Evolutionary conservation across 2,797 vertebrate species (phyloP).

Genomic region (Nothura maculosa): DNA sequence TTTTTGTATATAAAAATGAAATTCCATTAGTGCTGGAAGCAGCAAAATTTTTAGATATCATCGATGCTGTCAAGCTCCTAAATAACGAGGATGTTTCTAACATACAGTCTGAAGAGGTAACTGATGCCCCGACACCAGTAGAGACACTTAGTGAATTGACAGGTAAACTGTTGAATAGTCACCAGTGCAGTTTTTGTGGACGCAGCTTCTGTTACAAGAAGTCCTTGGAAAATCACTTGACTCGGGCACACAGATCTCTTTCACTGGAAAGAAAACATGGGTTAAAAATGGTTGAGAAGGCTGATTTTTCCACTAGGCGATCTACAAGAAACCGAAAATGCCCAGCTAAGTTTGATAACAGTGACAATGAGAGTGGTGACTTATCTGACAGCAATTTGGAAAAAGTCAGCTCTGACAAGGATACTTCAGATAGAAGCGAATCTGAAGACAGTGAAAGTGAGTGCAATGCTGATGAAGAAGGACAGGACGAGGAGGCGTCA

Average conservation of each 20-base stretch:
- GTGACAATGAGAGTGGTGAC: conserved; percentile 75
- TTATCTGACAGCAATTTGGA: conserved; percentile 66
- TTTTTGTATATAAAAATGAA: conserved; percentile 88
- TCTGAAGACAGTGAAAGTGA: conserved; percentile 81
- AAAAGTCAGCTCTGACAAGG: conserved; percentile 69
- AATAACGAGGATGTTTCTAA: conserved; percentile 76
- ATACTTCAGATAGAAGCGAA: conserved; percentile 73
- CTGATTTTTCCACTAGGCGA: conserved; percentile 80
- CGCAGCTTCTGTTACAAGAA: conserved; percentile 86
- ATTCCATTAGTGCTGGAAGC: conserved; percentile 91
- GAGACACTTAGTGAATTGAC: conserved; percentile 70
- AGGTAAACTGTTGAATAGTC: conserved; percentile 74
- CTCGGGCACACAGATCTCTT: conserved; percentile 79
- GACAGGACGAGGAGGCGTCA: conserved; percentile 71
- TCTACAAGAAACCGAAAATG: conserved; percentile 89
- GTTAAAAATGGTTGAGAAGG: conserved; percentile 73
- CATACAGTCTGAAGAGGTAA: conserved; percentile 64
- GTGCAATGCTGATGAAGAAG: conserved; percentile 77
- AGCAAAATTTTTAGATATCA: conserved; percentile 95
- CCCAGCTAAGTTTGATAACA: conserved; percentile 86
- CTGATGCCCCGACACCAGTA: conserved; percentile 54
- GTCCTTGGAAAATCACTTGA: conserved; percentile 85
- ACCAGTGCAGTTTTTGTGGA: conserved; percentile 82
- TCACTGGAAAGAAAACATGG: conserved; percentile 73
- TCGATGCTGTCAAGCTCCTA: conserved; percentile 92